Evolutionary conservation across 30 jellyfish, hydroid and myxozoan genomes (phyloP).

Genomic region (Nemopilema nomurai): DNA sequence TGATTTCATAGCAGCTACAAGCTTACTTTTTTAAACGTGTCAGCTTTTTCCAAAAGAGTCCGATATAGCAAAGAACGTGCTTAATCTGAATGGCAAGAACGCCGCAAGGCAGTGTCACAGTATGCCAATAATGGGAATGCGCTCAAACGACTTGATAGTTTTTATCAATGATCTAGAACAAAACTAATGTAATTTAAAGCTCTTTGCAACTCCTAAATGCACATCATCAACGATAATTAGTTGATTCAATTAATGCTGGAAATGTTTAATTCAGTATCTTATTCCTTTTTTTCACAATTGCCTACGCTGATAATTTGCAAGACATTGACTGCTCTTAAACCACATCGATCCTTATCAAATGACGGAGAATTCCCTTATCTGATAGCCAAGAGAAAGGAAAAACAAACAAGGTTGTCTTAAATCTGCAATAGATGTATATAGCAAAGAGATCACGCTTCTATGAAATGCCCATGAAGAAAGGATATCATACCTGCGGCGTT

Average conservation of each 20-base stretch:
- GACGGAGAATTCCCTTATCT: background rate
- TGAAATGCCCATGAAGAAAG: background rate
- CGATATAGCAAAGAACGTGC: no score
- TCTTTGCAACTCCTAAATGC: background rate
- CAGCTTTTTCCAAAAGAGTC: no score
- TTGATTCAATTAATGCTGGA: background rate
- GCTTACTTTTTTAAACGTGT: no score
- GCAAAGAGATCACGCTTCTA: background rate
- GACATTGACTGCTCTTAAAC: background rate
- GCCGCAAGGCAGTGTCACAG: no score
- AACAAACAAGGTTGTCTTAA: background rate
- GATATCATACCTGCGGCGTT: background rate
- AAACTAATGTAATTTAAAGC: background rate
- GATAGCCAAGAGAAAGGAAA: background rate
- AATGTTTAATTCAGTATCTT: background rate
- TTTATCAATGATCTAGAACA: background rate
- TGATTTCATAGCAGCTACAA: no score
- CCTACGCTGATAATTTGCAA: no score
- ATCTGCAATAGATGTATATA: no score
- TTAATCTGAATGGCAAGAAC: no score
- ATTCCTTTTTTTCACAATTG: no score
- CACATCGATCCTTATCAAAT: background rate
- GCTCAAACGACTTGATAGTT: background rate
- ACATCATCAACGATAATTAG: background rate
- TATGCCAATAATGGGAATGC: no score